Base-by-base conservation (phyloP, 1,140 invertebrate species). In the Lucilia cuprina region DNA sequence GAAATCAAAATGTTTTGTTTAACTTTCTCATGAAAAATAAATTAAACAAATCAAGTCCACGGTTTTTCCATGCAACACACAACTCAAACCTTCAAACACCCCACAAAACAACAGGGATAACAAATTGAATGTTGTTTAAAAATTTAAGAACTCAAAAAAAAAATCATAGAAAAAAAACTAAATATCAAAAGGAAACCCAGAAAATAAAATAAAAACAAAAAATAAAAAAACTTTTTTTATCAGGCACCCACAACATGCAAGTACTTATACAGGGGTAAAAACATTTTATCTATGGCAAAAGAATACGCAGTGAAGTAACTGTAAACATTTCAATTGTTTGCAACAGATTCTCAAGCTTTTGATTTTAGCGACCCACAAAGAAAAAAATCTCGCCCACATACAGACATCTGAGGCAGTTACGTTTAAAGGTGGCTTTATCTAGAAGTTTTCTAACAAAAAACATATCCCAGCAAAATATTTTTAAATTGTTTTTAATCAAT, bases 1-100 rank as follows among this genome's bases (percentile, higher is more conserved):
- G 74, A 34, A 34, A 77, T 34, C 74, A 41, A 17, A 34, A 34
- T 75, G 30, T 34, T 75, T 34, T 77, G n/a, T 41, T 77, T n/a
- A 41, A 77, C 17, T 77, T 77, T 34, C n/a, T 35, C 74, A 41
- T 77, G 35, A 77, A 35, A 77, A 77, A 77, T 35, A 13, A 41
- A 77, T 14, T 35, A 77, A 41, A 30, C 25, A 30, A 75, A 55
- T 17, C 2, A n/a, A 34, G 10, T 7, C 34, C 41, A 2, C 34
- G 34, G 13, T 47, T 30, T 17, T 35, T 34, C 25, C 21, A 14
- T 41, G 9, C 25, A 21, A 25, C 17, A 25, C 19, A 74, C 60
- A 41, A 74, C 70, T 12, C n/a, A 30, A 8, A 25, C 17, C 19
- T 30, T 14, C 74, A 41, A 41, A 41, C 41, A 41, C 2, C 41